Base-by-base conservation (phyloP, 64 coral and sea anemone species). In the Porites australiensis region DNA sequence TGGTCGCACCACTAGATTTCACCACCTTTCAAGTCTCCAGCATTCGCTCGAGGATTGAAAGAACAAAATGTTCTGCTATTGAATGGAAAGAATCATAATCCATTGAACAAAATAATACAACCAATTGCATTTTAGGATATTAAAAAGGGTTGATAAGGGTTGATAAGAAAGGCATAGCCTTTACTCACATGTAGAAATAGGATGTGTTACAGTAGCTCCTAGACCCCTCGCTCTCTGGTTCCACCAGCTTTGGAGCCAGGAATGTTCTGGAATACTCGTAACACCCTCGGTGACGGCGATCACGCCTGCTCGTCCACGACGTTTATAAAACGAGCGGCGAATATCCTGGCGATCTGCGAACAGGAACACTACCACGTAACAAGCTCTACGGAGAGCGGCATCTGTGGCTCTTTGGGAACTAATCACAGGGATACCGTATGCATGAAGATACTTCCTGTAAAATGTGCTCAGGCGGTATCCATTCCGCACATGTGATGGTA, bases 331-430 rank as follows among this genome's bases (percentile, higher is more conserved):
- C 77, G 72, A 96, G 22, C 57, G 70, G 49, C 97, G 97, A 86
- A 98, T 88, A 74, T 98, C 97, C 77, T 91, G 72, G 44, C 97
- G 92, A 64, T 98, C 97, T 57, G 97, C 97, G 73, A 98, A 77
- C 8, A 95, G 70, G 37, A 98, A 98, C 16, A 95, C 91, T 4
- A 96, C 94, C 5, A 96, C 91, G 23, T 98, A 98, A 52, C 97
- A 98, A 8, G 97, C 97, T 82, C 97, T 88, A 18, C 62, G 86
- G 11, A 98, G 88, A 15, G 97, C 94, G 13, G 50, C 94, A 50
- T 98, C 77, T 66, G 72, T 89, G 51, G 88, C 87, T n/a, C 44
- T 21, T 14, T 55, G 43, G 45, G 97, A 98, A 66, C 97, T 98
- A 22, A 98, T 88, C 68, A 98, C 69, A 0, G 97, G 97, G 72